phyloP scores from a whole-genome alignment of 64 coral and sea anemone genomes.

The Stichodactyla helianthus region DNA sequence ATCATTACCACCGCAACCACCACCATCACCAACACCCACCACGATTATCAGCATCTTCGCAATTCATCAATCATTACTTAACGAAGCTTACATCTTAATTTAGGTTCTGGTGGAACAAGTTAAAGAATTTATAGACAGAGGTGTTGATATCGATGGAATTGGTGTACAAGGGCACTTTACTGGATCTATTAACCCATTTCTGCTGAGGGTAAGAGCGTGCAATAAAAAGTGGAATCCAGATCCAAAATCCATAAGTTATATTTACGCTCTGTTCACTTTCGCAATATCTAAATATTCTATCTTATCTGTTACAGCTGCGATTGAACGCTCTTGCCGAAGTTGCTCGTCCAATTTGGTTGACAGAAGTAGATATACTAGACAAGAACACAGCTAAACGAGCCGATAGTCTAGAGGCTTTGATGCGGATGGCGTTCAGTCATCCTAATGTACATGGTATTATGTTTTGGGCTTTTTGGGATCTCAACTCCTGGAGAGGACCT shows the following conservation, averaged over 20 bases:
- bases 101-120: slow-evolving; percentile 44
- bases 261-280: too few relatives aligned
- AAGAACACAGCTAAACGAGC: slow-evolving; percentile 45
- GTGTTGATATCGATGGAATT: slow-evolving; percentile 62
- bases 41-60: too few relatives aligned
- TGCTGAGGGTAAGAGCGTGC: slow-evolving; percentile 41
- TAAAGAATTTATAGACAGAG: slow-evolving; percentile 27
- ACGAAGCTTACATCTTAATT: too few relatives aligned
- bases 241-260: too few relatives aligned
- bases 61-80: too few relatives aligned
- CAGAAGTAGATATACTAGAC: slow-evolving; percentile 85
- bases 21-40: too few relatives aligned
- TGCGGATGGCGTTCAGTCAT: slow-evolving; percentile 75
- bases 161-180: slow-evolving; percentile 89
- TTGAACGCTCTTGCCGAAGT: slow-evolving; percentile 53
- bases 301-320: slow-evolving; percentile 26
- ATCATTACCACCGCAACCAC: too few relatives aligned
- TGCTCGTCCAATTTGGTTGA: slow-evolving; percentile 74
- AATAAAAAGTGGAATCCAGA: too few relatives aligned
- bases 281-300: neutral
- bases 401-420: slow-evolving; percentile 64
- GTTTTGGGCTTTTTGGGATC: slow-evolving; percentile 77
- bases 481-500: slow-evolving; percentile 63
- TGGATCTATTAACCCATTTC: slow-evolving; percentile 62
- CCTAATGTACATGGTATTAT: slow-evolving; percentile 60